phyloP scores from a whole-genome alignment of 2,888 invertebrate genomes.

The Drosophila formosana region DNA sequence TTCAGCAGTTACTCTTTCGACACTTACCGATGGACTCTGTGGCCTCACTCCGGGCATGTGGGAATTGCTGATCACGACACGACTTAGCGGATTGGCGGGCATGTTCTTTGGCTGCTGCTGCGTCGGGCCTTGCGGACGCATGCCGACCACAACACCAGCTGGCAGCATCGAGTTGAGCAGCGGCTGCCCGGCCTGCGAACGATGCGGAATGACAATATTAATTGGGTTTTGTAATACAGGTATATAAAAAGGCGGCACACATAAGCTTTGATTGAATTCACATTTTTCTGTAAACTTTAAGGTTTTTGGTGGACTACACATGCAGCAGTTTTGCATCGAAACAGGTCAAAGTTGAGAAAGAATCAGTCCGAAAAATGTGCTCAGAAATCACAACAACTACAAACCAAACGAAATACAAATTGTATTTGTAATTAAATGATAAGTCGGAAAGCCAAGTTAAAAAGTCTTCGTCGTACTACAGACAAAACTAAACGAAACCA shows the following conservation, averaged over 20 bases:
- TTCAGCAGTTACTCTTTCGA: background rate
- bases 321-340: constrained; percentile 45
- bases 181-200: constrained; percentile 86
- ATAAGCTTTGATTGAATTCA: constrained; percentile 34
- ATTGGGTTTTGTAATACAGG: constrained; percentile 64
- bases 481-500: constrained; percentile 26
- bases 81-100: constrained; percentile 89
- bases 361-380: constrained; percentile 56
- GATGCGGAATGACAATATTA: constrained; percentile 17
- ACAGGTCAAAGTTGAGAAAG: constrained; percentile 38
- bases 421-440: constrained; percentile 6
- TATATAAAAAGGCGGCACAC: constrained; percentile 20
- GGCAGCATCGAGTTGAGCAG: constrained; percentile 89
- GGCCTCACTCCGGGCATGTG: constrained; percentile 93
- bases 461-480: constrained; percentile 3
- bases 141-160: constrained; percentile 93
- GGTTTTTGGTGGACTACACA: constrained; percentile 45
- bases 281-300: background rate
- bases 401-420: background rate
- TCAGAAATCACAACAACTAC: constrained; percentile 32
- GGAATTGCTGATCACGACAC: constrained; percentile 93
- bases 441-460: background rate
- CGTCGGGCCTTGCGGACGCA: constrained; percentile 90
- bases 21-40: constrained; percentile 89
- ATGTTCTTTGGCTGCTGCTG: constrained; percentile 91